phyloP scores from a whole-genome alignment of 2,888 invertebrate genomes.

The Corbicula japonica region DNA sequence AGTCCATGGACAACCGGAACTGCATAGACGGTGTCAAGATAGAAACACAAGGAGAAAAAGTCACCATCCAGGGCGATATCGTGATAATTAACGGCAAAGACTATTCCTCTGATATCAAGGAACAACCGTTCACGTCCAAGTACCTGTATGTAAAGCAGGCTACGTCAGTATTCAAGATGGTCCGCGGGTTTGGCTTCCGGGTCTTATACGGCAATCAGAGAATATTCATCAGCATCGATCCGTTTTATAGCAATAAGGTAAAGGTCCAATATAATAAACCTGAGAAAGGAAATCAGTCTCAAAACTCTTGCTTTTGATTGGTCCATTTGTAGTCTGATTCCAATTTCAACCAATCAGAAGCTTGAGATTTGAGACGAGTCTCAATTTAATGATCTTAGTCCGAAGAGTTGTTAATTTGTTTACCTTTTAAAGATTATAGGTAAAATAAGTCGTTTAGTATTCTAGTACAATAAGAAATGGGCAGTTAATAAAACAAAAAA shows the following conservation, averaged over 20 bases:
- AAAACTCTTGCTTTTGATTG: too few species aligned
- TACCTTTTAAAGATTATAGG: too few species aligned
- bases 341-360: too few species aligned
- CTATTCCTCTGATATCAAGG: conserved; percentile 34
- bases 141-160: conserved; percentile 68
- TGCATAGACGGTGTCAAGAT: conserved; percentile 57
- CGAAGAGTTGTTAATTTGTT: too few species aligned
- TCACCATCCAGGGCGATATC: conserved; percentile 48
- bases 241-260: conserved; percentile 68
- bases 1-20: conserved; percentile 43
- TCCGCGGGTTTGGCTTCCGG: conserved; percentile 74
- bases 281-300: too few species aligned
- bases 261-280: not conserved
- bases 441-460: too few species aligned
- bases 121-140: conserved; percentile 35
- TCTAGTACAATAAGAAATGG: too few species aligned
- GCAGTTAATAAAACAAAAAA: too few species aligned
- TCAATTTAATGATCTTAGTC: too few species aligned
- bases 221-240: conserved; percentile 58
- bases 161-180: conserved; percentile 67
- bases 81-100: conserved; percentile 59
- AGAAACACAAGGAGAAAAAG: conserved; percentile 48
- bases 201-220: conserved; percentile 57
- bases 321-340: too few species aligned
- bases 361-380: too few species aligned